phyloP scores from a whole-genome alignment of 1,140 invertebrate species.

The Polypedilum vanderplanki region DNA sequence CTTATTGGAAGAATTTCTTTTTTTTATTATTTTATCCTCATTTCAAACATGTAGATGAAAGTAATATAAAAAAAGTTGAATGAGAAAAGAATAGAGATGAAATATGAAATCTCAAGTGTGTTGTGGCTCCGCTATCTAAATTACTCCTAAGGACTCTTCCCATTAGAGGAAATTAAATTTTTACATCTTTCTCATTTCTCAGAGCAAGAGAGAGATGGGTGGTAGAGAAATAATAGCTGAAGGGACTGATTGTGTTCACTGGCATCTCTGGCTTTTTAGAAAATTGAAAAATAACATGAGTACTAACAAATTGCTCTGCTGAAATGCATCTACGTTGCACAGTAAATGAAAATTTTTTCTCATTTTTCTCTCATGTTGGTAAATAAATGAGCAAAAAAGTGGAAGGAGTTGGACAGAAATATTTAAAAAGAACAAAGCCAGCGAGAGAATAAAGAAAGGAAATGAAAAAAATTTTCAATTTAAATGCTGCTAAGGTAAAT shows the following conservation, averaged over 20 bases:
- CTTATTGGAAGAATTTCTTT: no score
- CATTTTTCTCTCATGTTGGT: neutral
- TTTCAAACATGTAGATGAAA: no score
- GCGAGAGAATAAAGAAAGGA: neutral
- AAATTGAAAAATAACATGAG: slow-evolving; percentile 25
- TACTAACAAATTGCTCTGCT: neutral
- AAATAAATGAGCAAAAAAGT: neutral
- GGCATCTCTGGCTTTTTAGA: neutral
- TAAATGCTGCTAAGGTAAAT: no score
- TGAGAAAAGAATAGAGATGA: no score
- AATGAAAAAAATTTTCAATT: neutral
- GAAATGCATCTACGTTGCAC: neutral
- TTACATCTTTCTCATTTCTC: neutral
- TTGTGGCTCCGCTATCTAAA: no score
- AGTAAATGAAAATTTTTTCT: neutral
- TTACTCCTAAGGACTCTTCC: no score
- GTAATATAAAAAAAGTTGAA: no score
- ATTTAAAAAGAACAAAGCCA: neutral
- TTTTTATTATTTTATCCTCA: no score
- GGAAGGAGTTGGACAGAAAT: neutral
- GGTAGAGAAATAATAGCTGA: neutral
- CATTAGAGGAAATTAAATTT: no score
- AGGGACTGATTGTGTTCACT: no score
- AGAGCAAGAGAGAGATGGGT: neutral
- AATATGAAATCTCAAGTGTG: no score